Evolutionary conservation across 2,888 invertebrate species (phyloP).

Genomic region (Drosophila paracracens): DNA sequence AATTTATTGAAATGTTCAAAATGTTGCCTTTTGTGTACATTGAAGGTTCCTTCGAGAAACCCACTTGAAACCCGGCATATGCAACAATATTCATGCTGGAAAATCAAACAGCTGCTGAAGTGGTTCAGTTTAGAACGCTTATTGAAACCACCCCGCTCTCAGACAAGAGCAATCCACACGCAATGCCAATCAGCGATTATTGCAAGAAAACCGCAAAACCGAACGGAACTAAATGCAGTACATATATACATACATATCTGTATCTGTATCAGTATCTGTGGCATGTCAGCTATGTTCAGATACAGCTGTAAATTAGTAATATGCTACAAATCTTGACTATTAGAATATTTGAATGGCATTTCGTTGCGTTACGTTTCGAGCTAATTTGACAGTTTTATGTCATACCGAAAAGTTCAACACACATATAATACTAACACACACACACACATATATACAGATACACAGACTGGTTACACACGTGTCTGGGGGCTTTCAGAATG

Average conservation of each 20-base stretch:
- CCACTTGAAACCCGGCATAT: constrained; percentile 59
- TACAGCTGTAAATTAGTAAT: constrained; percentile 66
- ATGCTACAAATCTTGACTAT: constrained; percentile 56
- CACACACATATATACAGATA: constrained; percentile 21
- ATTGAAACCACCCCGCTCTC: constrained; percentile 37
- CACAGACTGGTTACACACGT: constrained; percentile 40
- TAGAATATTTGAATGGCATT: constrained; percentile 61
- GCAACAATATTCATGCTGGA: constrained; percentile 57
- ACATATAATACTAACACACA: constrained; percentile 12
- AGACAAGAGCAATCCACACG: constrained; percentile 22
- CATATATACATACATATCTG: neutral
- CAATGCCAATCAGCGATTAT: constrained; percentile 41
- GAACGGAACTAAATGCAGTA: neutral
- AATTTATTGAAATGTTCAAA: constrained; percentile 72
- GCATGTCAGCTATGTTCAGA: constrained; percentile 46
- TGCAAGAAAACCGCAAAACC: constrained; percentile 32
- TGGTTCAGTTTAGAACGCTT: constrained; percentile 24
- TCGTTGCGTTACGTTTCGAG: constrained; percentile 47
- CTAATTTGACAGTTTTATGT: constrained; percentile 78
- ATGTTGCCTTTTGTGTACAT: constrained; percentile 46
- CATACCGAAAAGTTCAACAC: constrained; percentile 53
- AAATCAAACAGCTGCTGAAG: constrained; percentile 74
- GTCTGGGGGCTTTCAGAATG: constrained; percentile 70
- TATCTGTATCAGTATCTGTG: constrained; percentile 16
- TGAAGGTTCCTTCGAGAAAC: constrained; percentile 14